These are phyloP conservation scores for Drosophila santomea DNA, from an alignment of 1,140 invertebrate species.

Conservation along the genomic window DNA sequence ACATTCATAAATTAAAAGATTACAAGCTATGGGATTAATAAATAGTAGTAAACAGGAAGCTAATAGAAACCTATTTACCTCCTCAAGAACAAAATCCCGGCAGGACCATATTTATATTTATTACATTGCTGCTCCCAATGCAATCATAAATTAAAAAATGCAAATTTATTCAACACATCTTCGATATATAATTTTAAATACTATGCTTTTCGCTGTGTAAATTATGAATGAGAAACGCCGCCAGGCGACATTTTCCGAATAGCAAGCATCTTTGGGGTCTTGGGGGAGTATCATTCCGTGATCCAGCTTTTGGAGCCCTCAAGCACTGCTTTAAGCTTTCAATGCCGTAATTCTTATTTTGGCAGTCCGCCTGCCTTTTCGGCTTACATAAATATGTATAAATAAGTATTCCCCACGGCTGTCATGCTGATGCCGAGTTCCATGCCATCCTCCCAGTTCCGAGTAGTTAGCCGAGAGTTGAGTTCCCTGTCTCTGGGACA, in stretches of 20 bases:
- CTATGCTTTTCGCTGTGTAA: constrained; percentile 7
- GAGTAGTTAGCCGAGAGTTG: no score
- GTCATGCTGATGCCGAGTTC: constrained; percentile 1
- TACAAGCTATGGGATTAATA: no score
- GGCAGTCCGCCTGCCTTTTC: constrained; percentile 40
- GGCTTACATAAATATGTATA: constrained; percentile 44
- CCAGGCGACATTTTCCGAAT: constrained; percentile 26
- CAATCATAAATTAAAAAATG: background rate
- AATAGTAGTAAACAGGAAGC: no score
- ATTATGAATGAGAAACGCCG: constrained; percentile 7
- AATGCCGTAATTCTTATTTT: constrained; percentile 56
- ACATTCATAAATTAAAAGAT: no score
- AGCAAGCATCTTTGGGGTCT: constrained; percentile 8
- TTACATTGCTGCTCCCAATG: background rate
- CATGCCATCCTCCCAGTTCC: constrained; percentile 13
- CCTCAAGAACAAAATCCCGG: no score
- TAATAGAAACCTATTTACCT: no score
- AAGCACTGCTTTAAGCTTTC: constrained; percentile 44
- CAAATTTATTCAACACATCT: no score
- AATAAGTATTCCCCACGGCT: constrained; percentile 45
- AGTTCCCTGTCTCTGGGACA: constrained; percentile 27
- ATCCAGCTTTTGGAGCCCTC: constrained; percentile 20
- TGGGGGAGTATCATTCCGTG: constrained; percentile 2
- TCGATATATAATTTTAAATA: background rate
- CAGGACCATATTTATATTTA: no score